Conservation (phyloP, 2,113 vertebrate species). For the Glaucomys volans region DNA sequence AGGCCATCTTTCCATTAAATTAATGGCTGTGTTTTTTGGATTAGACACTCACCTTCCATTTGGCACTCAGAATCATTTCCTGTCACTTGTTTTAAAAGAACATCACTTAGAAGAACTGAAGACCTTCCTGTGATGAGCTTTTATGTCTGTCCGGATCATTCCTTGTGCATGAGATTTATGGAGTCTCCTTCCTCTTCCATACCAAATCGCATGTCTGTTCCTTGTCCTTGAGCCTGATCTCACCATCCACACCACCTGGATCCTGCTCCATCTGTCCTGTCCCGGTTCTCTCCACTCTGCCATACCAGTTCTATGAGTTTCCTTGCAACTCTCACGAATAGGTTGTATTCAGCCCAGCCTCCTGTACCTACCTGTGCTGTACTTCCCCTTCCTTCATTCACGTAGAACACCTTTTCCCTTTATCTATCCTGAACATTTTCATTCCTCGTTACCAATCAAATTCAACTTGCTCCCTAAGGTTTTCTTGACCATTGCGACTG, state of each 20-base stretch:
- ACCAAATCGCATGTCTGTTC: neutral
- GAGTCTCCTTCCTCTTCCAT: neutral
- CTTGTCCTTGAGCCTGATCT: neutral
- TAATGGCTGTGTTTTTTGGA: constrained; percentile 37
- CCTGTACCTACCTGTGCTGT: neutral
- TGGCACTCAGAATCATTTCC: constrained; percentile 66
- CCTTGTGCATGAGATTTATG: neutral
- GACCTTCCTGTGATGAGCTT: constrained; percentile 20
- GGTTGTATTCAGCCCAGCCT: neutral
- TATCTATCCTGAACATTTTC: neutral
- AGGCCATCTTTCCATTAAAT: constrained; percentile 70
- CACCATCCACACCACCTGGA: neutral
- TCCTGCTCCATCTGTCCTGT: neutral
- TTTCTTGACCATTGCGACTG: neutral
- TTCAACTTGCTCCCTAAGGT: neutral
- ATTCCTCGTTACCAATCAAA: neutral
- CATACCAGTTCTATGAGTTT: neutral
- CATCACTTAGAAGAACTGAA: constrained; percentile 40
- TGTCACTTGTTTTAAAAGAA: constrained; percentile 60
- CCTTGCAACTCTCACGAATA: neutral
- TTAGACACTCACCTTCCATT: constrained; percentile 66
- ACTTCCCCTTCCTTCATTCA: neutral
- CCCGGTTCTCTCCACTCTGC: neutral
- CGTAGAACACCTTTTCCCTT: neutral
- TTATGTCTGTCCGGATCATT: constrained; percentile 7